These are phyloP conservation scores for Chouioia cunea DNA, from an alignment of 2,888 invertebrate genomes.

Conservation along the genomic window DNA sequence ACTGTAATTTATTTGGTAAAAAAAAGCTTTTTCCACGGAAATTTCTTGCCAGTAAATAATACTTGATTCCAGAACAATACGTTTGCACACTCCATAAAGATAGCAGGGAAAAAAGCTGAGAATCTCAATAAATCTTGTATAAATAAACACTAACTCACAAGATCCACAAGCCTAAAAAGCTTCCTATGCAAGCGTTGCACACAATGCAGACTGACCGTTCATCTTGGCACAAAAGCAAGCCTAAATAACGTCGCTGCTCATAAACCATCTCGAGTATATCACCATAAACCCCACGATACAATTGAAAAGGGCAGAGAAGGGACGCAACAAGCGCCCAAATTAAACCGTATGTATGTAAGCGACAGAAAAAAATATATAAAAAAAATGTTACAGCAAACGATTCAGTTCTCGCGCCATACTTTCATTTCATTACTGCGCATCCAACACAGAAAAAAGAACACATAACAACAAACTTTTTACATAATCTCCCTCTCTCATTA, in stretches of 20 bases:
- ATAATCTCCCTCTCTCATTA: slow-evolving; percentile 29
- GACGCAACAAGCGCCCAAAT: slow-evolving; percentile 34
- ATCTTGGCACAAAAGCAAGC: slow-evolving; percentile 9
- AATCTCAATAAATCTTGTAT: not conserved
- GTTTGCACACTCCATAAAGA: no score
- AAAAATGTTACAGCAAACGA: slow-evolving; percentile 5
- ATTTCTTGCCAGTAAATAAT: no score
- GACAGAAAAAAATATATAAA: slow-evolving; percentile 7
- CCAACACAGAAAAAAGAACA: not conserved
- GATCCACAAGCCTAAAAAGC: not conserved
- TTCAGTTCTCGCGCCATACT: slow-evolving; percentile 23
- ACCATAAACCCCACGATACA: not conserved
- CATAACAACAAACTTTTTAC: not conserved
- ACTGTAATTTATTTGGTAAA: no score
- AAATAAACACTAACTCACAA: no score
- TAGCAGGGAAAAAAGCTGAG: not conserved
- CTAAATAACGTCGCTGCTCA: slow-evolving; percentile 14
- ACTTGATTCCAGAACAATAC: no score
- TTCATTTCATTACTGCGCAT: slow-evolving; percentile 32
- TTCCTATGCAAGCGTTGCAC: not conserved
- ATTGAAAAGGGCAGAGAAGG: slow-evolving; percentile 24
- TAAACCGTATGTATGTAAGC: slow-evolving; percentile 35
- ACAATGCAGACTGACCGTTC: not conserved
- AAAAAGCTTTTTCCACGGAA: no score
- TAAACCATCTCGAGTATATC: slow-evolving; percentile 27